These are phyloP conservation scores for Neuroterus valhalla DNA, from an alignment of 1,140 invertebrate species.

Conservation along the genomic window DNA sequence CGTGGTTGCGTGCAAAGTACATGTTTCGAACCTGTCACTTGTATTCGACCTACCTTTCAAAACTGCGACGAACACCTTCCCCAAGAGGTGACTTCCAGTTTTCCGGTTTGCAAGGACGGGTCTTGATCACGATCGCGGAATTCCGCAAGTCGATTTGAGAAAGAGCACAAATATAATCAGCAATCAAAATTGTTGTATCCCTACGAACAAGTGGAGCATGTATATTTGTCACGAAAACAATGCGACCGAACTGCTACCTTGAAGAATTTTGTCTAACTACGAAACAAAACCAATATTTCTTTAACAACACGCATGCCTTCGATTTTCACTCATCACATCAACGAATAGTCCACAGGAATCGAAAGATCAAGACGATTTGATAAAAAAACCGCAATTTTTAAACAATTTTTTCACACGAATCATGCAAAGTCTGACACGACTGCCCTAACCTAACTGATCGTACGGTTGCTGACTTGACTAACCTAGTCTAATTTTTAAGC, in stretches of 20 bases:
- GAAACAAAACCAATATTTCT: not conserved
- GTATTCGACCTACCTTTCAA: slow-evolving; percentile 17
- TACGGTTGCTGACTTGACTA: not conserved
- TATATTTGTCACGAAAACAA: slow-evolving; percentile 60
- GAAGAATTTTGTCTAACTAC: slow-evolving; percentile 52
- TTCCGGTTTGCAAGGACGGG: not conserved
- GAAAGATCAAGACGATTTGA: not conserved
- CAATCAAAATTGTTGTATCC: not conserved
- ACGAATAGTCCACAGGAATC: not conserved
- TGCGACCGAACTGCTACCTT: slow-evolving; percentile 58
- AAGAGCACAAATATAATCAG: slow-evolving; percentile 1
- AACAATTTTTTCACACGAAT: not conserved
- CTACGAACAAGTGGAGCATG: slow-evolving; percentile 9
- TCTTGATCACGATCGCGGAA: not conserved
- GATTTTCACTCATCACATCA: not conserved
- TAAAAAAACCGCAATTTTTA: not conserved
- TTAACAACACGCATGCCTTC: slow-evolving; percentile 49
- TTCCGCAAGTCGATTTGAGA: slow-evolving; percentile 3
- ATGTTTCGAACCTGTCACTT: slow-evolving; percentile 2
- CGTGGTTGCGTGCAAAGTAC: not conserved
- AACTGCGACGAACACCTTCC: slow-evolving; percentile 27
- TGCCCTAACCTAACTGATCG: slow-evolving; percentile 3
- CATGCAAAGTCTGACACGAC: not conserved
- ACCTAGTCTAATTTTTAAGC: not conserved
- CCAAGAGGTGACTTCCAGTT: slow-evolving; percentile 12